Evolutionary conservation across 92 coral and sea anemone species (phyloP), one percentile per base, ranked within the genome.

Genomic region (Bergia sp.): DNA sequence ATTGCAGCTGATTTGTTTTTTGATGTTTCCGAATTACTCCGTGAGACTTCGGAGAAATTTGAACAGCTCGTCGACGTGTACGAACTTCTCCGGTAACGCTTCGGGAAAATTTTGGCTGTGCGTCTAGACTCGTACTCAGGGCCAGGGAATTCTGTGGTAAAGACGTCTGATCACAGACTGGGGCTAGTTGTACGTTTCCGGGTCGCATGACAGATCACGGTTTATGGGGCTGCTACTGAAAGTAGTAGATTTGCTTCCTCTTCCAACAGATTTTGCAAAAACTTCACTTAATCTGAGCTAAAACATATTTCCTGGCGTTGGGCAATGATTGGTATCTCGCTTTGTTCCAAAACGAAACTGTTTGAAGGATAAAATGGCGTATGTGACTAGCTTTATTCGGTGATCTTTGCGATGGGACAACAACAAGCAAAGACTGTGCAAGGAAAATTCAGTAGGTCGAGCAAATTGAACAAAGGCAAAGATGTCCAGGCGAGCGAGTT

Each of bases 151-250:
- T 53, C 9, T 37, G 0, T 4, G 72, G 18, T 57, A 29, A 10
- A 36, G 37, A 11, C 5, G 44, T 29, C 80, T 3, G 23, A 57
- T 12, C 3, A 53, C 49, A 45, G 64, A 84, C 79, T 72, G 87
- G 79, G 43, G 57, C 71, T 78, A 82, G 73, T 90, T 80, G 57
- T 73, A 43, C 86, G 94, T 91, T 94, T 92, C 95, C 96, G 95
- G 96, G 95, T 92, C 96, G 94, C 90, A 93, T 94, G 89, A 87
- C 94, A 89, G 78, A 73, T 57, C 77, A 81, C 39, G 18, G 73
- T 77, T 44, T 61, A 55, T 72, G 91, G 85, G 42, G 89, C 36
- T 77, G 77, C 64, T 15, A 79, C 87, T 84, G 87, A 44, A 82
- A 47, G 78, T 8, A 77, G 64, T 55, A 72, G 65, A 47, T 1